Evolutionary conservation across 2,888 invertebrate genomes (phyloP), one percentile per base, ranked within the genome.

Genomic region (Bombylius discolor): DNA sequence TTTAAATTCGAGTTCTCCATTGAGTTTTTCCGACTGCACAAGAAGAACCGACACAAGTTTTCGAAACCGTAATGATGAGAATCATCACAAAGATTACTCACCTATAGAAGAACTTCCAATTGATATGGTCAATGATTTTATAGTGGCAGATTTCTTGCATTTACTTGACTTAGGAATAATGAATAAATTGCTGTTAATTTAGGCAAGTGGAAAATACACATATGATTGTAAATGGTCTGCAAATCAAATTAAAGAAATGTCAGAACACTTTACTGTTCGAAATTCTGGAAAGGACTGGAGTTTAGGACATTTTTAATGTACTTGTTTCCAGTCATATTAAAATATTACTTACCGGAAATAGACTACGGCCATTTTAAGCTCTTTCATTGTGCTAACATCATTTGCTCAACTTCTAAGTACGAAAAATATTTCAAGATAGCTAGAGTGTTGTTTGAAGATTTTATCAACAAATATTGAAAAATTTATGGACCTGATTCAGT

Each of bases 401-500:
- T 59, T 39, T 50, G 57, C 23, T 53, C 55, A 7, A 31, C 49
- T 39, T 39, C 47, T 5, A 14, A 12, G 13, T 55, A 53, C 34
- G 9, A 65, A 7, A 62, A 53, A n/a, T 14, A 49, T 48, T 39
- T 49, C 8, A 23, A 58, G 49, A 53, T 63, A 51, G 64, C 62
- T 31, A 53, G 60, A 52, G 48, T 44, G 23, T 49, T 64, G 48
- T 55, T 64, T 5, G n/a, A 49, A 47, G 44, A 59, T 45, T 64
- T 58, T 58, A 57, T 64, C 12, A 59, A 61, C 61, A 42, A 36
- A 36, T 62, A 55, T 61, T 51, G 61, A 44, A 58, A 63, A 44
- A 51, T 69, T 42, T 72, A 71, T 64, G 67, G 68, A 12, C 58
- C 62, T 56, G 63, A 68, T 45, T 61, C 60, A 55, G 56, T 69